phyloP scores from a whole-genome alignment of 1,140 invertebrate species.

The Pomacea maculata region DNA sequence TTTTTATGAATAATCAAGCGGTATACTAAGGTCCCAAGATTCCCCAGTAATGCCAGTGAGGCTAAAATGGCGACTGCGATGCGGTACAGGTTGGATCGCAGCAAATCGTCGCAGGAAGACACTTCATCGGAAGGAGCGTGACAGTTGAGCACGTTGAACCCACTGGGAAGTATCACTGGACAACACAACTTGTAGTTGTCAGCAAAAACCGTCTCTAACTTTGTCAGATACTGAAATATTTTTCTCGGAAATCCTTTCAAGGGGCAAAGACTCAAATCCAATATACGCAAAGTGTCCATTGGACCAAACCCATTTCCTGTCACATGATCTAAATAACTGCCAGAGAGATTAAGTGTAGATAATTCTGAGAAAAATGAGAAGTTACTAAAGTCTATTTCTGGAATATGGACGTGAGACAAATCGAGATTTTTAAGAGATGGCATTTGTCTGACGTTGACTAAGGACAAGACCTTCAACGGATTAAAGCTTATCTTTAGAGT shows the following conservation, averaged over 20 bases:
- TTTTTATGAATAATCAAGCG: conserved; percentile 22
- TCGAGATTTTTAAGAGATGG: too few species aligned
- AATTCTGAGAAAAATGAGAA: neutral
- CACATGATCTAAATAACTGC: conserved; percentile 28
- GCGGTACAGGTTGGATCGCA: too few species aligned
- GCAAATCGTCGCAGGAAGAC: too few species aligned
- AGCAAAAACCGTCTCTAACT: conserved; percentile 30
- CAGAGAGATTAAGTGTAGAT: conserved; percentile 25
- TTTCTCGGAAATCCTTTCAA: conserved; percentile 33
- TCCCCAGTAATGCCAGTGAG: conserved; percentile 35
- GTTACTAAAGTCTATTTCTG: too few species aligned
- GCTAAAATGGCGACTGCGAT: conserved; percentile 26
- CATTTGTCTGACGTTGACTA: too few species aligned
- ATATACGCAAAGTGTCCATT: conserved; percentile 9
- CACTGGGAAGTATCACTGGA: conserved; percentile 31
- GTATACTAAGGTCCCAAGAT: conserved; percentile 36
- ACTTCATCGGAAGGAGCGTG: too few species aligned
- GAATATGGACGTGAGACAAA: too few species aligned
- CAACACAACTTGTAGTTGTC: conserved; percentile 11
- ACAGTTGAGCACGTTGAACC: neutral
- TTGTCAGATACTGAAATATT: conserved; percentile 13
- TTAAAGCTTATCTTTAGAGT: too few species aligned
- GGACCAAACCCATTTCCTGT: conserved; percentile 30
- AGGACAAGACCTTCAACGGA: too few species aligned
- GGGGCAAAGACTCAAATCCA: conserved; percentile 29